Evolutionary conservation across 2,888 invertebrate genomes (phyloP).

Genomic region (Eupithecia subfuscata): DNA sequence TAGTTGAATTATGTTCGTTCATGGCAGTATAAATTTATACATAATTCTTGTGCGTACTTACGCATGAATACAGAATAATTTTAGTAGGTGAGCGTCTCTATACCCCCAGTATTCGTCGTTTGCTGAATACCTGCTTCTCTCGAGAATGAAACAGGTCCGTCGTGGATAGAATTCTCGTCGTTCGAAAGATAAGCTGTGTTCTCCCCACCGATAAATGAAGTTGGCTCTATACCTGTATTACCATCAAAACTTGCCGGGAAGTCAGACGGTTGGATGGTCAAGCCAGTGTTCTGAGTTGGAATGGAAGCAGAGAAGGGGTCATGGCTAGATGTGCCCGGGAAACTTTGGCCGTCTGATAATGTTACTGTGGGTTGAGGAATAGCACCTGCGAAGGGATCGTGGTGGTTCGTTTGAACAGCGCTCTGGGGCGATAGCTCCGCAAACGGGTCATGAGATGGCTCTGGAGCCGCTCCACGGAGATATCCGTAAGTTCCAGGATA

Average conservation of each 20-base stretch:
- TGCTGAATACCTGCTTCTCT: conserved; percentile 75
- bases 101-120: conserved; percentile 66
- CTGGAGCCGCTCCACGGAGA: conserved; percentile 60
- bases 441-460: conserved; percentile 60
- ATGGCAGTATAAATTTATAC: not conserved
- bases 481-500: conserved; percentile 69
- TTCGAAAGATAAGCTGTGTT: conserved; percentile 52
- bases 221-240: conserved; percentile 57
- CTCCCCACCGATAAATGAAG: conserved; percentile 58
- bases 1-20: not conserved
- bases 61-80: conserved; percentile 8
- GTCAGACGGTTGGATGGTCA: conserved; percentile 57
- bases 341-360: conserved; percentile 57
- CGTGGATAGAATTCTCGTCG: conserved; percentile 55
- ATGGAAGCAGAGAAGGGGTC: conserved; percentile 57
- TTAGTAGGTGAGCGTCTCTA: conserved; percentile 71
- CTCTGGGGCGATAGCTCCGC: conserved; percentile 58
- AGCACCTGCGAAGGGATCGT: conserved; percentile 60
- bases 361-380: conserved; percentile 58
- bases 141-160: conserved; percentile 65
- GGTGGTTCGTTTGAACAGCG: conserved; percentile 52
- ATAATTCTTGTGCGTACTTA: not conserved
- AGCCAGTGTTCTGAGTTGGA: conserved; percentile 50
- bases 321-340: conserved; percentile 55
- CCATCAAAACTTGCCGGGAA: conserved; percentile 56